Percentiles rank a stretch among this genome's conserved stretches.
Conservation (phyloP, 1,140 invertebrate genomes). For the Drosophila ambigua region DNA sequence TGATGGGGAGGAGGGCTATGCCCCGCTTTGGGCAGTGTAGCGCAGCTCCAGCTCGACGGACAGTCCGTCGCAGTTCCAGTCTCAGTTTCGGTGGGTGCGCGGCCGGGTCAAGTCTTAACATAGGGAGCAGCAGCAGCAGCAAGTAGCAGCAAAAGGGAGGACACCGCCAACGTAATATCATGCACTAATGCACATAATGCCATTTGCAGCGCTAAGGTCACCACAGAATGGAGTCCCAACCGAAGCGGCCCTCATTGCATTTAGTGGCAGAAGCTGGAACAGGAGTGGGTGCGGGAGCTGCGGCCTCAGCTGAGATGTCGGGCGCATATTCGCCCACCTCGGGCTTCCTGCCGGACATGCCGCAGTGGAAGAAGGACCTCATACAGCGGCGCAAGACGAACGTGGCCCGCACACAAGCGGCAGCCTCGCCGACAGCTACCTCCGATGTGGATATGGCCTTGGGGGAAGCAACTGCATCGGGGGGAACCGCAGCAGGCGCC, state of each 20-base stretch:
- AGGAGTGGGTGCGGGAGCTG: background rate
- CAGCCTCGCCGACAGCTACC: conserved; percentile 38
- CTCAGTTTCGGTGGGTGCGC: conserved; percentile 41
- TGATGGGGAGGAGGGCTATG: conserved; percentile 30
- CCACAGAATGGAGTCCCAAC: conserved; percentile 59
- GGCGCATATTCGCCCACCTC: conserved; percentile 28
- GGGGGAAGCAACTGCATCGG: conserved; percentile 33
- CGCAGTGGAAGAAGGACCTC: conserved; percentile 91
- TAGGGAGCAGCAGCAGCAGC: conserved; percentile 14
- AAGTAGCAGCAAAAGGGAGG: conserved; percentile 2
- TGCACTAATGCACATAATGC: conserved; percentile 60
- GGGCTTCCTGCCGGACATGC: conserved; percentile 84
- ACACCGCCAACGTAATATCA: conserved; percentile 1
- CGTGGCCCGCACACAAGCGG: conserved; percentile 76
- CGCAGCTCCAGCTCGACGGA: conserved; percentile 12
- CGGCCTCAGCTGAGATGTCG: conserved; percentile 29
- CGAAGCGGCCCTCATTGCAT: conserved; percentile 65
- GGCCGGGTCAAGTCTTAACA: conserved; percentile 38
- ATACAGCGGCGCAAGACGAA: conserved; percentile 87
- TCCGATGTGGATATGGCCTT: conserved; percentile 47
- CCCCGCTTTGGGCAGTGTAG: conserved; percentile 19
- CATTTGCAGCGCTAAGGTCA: conserved; percentile 50
- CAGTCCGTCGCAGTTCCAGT: conserved; percentile 15
- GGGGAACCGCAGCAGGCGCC: conserved; percentile 39
- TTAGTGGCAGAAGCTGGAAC: conserved; percentile 33